Evolutionary conservation across 2,113 vertebrate species (phyloP), one percentile per base, ranked within the genome.

Genomic region (Scalopus aquaticus): DNA sequence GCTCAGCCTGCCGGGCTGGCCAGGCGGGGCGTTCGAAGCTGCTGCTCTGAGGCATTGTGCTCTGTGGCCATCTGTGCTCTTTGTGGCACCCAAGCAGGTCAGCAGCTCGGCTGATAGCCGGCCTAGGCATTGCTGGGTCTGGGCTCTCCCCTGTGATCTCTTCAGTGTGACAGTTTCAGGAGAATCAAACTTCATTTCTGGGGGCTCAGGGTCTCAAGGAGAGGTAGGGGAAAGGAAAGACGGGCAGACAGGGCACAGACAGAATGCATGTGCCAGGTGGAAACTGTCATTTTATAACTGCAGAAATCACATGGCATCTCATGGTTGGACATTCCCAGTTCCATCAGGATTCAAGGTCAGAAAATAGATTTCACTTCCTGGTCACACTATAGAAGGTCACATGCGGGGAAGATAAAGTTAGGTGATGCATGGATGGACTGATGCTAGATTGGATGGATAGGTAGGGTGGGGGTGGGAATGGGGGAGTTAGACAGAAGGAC

Each of bases 121-220:
- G 49, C 20, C n/a, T 30, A 15, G 69, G 54, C 17, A 15, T 9
- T 22, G 0, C 22, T 8, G 2, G 51, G 30, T 20, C 70, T 19
- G 4, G 26, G 67, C 26, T n/a, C n/a, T n/a, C 26, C n/a, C 24
- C 1, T 0, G 0, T 42, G 13, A 37, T 20, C 67, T 76, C 35
- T 35, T 37, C 37, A 2, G 67, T 1, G 1, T 12, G 15, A 35
- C 11, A 22, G 54, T 42, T 56, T 30, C 30, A 17, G 78, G 22
- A 39, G 35, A 2, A 7, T 20, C 2, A 2, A 2, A n/a, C 65
- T 81, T 44, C 0, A 5, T 11, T 24, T 32, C 3, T 13, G 24
- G 24, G 39, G 42, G 67, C 24, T 30, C 58, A 65, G 72, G 49
- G 1, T 51, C 56, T 44, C 13, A 3, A 20, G 58, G 72, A 51